Conservation (phyloP, 2,113 vertebrate species). For the Bettongia penicillata region DNA sequence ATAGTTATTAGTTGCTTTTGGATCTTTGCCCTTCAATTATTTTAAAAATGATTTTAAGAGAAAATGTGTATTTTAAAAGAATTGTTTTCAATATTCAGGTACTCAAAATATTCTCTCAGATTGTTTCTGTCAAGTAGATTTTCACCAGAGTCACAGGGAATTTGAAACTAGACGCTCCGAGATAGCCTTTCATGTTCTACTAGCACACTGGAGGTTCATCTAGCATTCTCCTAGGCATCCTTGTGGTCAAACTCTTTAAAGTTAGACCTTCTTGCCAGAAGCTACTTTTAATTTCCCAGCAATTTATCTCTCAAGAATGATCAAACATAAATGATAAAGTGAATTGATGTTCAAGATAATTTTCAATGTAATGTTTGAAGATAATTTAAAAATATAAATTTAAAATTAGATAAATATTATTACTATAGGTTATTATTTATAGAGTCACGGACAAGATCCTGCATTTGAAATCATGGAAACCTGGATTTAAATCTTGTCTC, state of each 20-base stretch:
- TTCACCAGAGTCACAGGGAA: neutral
- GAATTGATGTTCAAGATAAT: slow-evolving; percentile 3
- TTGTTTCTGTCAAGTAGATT: neutral
- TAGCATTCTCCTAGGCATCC: neutral
- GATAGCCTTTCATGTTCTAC: neutral
- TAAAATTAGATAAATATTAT: neutral
- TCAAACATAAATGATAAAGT: neutral
- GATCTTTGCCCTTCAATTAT: neutral
- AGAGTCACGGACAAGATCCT: neutral
- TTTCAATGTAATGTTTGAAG: neutral
- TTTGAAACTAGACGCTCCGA: neutral
- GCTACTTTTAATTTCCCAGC: neutral
- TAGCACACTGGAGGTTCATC: neutral
- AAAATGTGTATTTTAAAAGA: neutral
- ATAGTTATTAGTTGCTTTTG: neutral
- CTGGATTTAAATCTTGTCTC: neutral
- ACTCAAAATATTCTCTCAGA: neutral
- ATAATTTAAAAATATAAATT: neutral
- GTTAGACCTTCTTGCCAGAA: neutral
- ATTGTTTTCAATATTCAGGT: neutral
- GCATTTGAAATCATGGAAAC: neutral
- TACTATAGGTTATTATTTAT: neutral
- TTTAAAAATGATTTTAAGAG: neutral
- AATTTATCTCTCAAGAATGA: neutral
- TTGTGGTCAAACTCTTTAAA: neutral